Conservation (phyloP, 2,888 invertebrate genomes). For the Saturnia pavonia region DNA sequence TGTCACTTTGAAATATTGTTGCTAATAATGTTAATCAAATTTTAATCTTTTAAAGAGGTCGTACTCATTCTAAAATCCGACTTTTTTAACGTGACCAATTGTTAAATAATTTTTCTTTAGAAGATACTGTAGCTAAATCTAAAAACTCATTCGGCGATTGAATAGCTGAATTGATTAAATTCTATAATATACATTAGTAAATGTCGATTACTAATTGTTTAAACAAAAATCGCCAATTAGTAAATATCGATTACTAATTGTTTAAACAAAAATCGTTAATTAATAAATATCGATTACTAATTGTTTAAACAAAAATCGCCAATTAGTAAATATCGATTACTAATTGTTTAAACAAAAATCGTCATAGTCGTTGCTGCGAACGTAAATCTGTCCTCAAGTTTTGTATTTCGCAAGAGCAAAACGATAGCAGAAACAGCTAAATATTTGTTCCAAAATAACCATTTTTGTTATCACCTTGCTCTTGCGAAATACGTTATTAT, state of each 20-base stretch:
- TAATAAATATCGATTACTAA: neutral
- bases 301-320: no score
- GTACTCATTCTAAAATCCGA: no score
- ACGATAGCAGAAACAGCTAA: no score
- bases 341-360: neutral
- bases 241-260: no score
- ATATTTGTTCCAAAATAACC: no score
- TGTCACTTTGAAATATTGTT: no score
- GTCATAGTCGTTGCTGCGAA: neutral
- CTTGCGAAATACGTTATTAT: no score
- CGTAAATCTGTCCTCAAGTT: neutral
- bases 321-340: neutral
- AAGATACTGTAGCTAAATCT: neutral
- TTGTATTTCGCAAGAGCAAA: no score
- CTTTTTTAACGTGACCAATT: no score
- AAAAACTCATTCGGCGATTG: neutral
- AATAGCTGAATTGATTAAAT: neutral
- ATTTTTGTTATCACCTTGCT: no score
- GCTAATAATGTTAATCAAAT: no score
- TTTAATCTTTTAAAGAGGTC: no score
- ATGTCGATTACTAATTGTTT: conserved; percentile 4
- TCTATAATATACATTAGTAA: neutral
- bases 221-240: neutral
- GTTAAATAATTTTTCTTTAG: neutral
- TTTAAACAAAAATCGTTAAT: neutral